Percentiles rank a stretch among this genome's conserved stretches.
Conservation (phyloP, 2,888 invertebrate species). For the Endotricha flammealis region DNA sequence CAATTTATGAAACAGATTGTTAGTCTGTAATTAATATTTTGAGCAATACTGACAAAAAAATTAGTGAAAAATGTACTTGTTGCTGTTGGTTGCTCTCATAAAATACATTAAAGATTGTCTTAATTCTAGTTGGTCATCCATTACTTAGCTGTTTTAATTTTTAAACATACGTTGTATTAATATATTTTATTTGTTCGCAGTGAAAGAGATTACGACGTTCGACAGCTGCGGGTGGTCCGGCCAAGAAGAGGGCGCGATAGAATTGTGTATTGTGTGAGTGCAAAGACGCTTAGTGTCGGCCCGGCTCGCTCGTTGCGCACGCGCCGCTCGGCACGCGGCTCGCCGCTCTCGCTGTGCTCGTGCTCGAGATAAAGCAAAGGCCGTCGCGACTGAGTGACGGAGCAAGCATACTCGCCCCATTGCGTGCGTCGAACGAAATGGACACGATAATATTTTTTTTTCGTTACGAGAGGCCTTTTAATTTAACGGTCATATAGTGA, state of each 20-base stretch:
- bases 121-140: too few species aligned
- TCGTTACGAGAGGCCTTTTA: constrained; percentile 42
- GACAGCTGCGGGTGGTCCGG: constrained; percentile 58
- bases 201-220: constrained; percentile 70
- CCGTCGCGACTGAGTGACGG: constrained; percentile 14
- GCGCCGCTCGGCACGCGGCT: constrained; percentile 11
- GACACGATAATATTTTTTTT: constrained; percentile 29
- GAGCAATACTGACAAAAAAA: too few species aligned
- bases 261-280: constrained; percentile 30
- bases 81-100: too few species aligned
- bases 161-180: background rate
- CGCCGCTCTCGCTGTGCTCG: too few species aligned
- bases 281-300: constrained; percentile 20
- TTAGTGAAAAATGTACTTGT: too few species aligned
- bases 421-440: constrained; percentile 17
- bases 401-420: constrained; percentile 14
- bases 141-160: too few species aligned
- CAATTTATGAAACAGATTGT: too few species aligned
- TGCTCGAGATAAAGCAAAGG: too few species aligned
- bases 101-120: too few species aligned
- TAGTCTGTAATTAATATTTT: too few species aligned
- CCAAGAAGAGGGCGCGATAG: constrained; percentile 61
- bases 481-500: constrained; percentile 25
- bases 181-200: constrained; percentile 36
- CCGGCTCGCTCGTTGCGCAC: constrained; percentile 11